Evolutionary conservation across 2,888 invertebrate species (phyloP).

Genomic region (Tachina lurida): DNA sequence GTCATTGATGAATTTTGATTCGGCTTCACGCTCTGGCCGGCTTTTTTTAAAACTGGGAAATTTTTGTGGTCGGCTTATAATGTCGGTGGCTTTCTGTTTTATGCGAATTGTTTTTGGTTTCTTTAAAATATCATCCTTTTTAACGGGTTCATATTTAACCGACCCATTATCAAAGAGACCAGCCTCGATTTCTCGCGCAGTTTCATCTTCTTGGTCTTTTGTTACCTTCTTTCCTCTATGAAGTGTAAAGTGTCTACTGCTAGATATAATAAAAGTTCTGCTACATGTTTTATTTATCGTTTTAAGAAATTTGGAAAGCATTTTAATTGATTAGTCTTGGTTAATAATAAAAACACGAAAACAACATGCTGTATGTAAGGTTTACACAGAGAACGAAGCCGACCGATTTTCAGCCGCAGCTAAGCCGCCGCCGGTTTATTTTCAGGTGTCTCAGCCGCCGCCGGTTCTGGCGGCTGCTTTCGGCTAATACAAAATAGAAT

Average conservation of each 20-base stretch:
- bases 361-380: conserved; percentile 3
- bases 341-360: background rate
- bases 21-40: conserved; percentile 28
- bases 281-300: conserved; percentile 8
- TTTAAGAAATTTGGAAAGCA: conserved; percentile 56
- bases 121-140: conserved; percentile 73
- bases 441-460: no score
- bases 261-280: background rate
- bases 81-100: background rate
- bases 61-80: conserved; percentile 30
- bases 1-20: conserved; percentile 74
- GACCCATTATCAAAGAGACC: conserved; percentile 78
- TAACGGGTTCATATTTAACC: conserved; percentile 74
- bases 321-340: conserved; percentile 40
- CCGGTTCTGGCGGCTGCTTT: no score
- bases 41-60: conserved; percentile 46
- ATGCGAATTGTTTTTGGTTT: conserved; percentile 11
- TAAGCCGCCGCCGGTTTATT: no score
- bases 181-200: conserved; percentile 76
- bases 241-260: background rate
- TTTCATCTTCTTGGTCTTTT: conserved; percentile 76
- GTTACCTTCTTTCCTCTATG: background rate
- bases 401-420: no score
- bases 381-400: no score
- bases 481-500: no score